Percentiles rank a stretch among this genome's conserved stretches.
phyloP scores from a whole-genome alignment of 1,140 invertebrate genomes.

The Heliconius melpomene region DNA sequence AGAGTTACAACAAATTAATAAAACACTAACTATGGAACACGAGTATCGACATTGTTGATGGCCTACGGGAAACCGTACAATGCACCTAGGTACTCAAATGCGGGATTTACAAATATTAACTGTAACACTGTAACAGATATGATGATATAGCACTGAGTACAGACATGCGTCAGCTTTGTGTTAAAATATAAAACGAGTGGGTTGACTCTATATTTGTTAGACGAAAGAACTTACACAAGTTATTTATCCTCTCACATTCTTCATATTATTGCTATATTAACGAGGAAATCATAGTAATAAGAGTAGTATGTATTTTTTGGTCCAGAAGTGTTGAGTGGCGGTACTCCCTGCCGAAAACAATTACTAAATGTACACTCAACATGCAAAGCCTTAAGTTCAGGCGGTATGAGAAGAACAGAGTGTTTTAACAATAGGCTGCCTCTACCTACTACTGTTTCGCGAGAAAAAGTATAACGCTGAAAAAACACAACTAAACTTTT shows the following conservation, averaged over 20 bases:
- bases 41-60: neutral
- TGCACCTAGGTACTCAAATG: neutral
- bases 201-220: neutral
- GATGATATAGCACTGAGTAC: neutral
- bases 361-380: no score
- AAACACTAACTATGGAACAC: no score
- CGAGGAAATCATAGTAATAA: no score
- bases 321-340: neutral
- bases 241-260: neutral
- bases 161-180: neutral
- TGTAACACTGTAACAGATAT: neutral
- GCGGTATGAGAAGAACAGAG: no score
- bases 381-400: no score
- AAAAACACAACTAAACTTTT: no score
- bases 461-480: no score
- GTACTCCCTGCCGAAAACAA: neutral
- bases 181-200: slow-evolving; percentile 2
- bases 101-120: neutral
- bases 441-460: no score
- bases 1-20: no score
- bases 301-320: no score
- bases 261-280: neutral
- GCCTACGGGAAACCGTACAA: no score
- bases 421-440: no score
- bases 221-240: neutral